phyloP scores from a whole-genome alignment of 2,113 vertebrate genomes.

The Neolamprologus cancellatus region DNA sequence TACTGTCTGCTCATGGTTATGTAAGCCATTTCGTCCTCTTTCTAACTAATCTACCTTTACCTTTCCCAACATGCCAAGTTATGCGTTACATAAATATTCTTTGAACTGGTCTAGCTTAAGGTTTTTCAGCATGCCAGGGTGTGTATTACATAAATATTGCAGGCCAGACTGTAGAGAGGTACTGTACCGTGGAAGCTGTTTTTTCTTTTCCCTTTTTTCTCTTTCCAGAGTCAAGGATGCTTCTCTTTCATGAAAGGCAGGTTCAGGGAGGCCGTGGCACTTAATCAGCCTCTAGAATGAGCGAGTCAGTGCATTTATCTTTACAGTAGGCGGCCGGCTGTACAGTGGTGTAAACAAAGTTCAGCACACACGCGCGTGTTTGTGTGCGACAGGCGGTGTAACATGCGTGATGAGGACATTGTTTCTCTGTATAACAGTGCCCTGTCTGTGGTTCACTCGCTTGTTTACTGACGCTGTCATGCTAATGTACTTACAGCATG shows the following conservation, averaged over 20 bases:
- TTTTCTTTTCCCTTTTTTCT: not conserved
- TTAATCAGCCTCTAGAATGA: slow-evolving; percentile 55
- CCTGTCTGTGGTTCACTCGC: slow-evolving; percentile 17
- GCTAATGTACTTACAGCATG: slow-evolving; percentile 45
- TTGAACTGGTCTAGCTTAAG: slow-evolving; percentile 26
- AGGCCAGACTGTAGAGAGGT: slow-evolving; percentile 39
- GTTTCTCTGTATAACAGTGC: slow-evolving; percentile 17
- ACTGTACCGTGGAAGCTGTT: slow-evolving; percentile 12
- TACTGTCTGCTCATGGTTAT: slow-evolving; percentile 64
- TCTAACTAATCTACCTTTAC: slow-evolving; percentile 61
- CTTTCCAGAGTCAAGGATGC: slow-evolving; percentile 54
- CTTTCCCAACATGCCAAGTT: slow-evolving; percentile 44
- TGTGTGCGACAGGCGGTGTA: not conserved
- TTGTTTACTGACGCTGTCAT: slow-evolving; percentile 36
- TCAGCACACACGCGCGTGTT: not conserved
- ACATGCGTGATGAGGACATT: slow-evolving; percentile 25
- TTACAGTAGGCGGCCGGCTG: slow-evolving; percentile 24
- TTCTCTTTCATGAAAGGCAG: slow-evolving; percentile 52
- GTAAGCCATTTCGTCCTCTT: slow-evolving; percentile 60
- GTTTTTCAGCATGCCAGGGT: slow-evolving; percentile 35
- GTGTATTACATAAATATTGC: slow-evolving; percentile 64
- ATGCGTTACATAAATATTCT: slow-evolving; percentile 59
- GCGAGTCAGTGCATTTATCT: slow-evolving; percentile 22
- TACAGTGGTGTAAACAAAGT: slow-evolving; percentile 34
- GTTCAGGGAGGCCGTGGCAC: slow-evolving; percentile 46